Evolutionary conservation across 2,113 vertebrate genomes (phyloP), one percentile per base, ranked within the genome.

Genomic region (Rhinopomastus cyanomelas): DNA sequence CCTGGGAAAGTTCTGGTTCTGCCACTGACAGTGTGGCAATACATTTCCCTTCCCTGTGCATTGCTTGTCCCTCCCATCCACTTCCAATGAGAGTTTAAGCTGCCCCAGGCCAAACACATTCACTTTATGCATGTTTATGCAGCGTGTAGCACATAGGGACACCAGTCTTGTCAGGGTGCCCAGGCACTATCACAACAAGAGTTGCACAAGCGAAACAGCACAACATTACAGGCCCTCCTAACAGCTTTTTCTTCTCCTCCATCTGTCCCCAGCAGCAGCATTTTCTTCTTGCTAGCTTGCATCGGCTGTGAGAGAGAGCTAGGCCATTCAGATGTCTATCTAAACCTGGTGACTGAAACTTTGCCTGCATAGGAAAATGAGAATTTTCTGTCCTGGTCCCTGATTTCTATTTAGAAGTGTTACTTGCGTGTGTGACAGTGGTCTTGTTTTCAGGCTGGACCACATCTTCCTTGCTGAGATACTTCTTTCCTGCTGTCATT

Each of bases 191-290:
- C 8, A 16, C 1, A 8, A 64, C 23, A 73, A 60, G 14, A 79
- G 5, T 32, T 42, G 16, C 0, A 0, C 0, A 0, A 71, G 6
- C 46, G 7, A 78, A 77, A 48, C 13, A 55, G 29, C 49, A 12
- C 22, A 66, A 60, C 75, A n/a, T 49, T 64, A 46, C 25, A 57
- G 52, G 69, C 36, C 30, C 16, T 94, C 48, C 16, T 23, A 11
- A 27, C 21, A 85, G 49, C 46, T 86, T 76, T 51, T 48, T 26
- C 14, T 56, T 89, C n/a, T 59, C 5, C 8, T 9, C 1, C 3
- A 8, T 12, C 9, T 9, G 3, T 42, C 37, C 26, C 32, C 27
- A 88, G 60, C 27, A 81, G 26, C 30, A 78, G 19, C 5, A 11
- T 36, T 6, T 23, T 83, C 18, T 65, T 67, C 0, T 3, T 53